Evolutionary conservation across 2,888 invertebrate species (phyloP), one percentile per base, ranked within the genome.

Genomic region (Rugalucina vietnamica): DNA sequence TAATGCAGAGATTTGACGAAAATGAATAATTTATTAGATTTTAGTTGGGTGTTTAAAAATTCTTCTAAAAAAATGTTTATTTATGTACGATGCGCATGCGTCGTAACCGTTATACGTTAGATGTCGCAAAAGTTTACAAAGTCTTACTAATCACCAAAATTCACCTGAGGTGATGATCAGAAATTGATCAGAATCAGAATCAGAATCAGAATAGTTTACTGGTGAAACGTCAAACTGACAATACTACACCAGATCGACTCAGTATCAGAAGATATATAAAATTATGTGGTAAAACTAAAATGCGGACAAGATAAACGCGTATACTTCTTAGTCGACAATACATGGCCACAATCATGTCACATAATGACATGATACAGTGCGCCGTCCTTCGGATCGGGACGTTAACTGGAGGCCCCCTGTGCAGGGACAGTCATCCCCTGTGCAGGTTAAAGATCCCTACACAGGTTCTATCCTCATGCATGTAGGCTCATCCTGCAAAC

Each of bases 51-150:
- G 24, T 18, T 65, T 65, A 18, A 65, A 65, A 65, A 24, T 2
- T 18, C 1, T 34, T 34, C 34, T 34, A 27, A 65, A 65, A 60
- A 65, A 65, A 65, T 65, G 65, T 65, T 65, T 65, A 65, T 77
- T 74, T 72, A 37, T 32, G 18, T 8, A 8, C 5, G 65, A 12
- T 80, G 86, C 86, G 86, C 86, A 87, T 82, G 86, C 86, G 86
- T 70, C 75, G 65, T 74, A 10, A 5, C 32, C 65, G 4, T 34
- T 65, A 34, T 65, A n/a, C 34, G 65, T 21, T 34, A 65, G 34
- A 18, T 65, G 86, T 82, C 79, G 82, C 76, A 84, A 84, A 84
- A 77, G 86, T 83, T 83, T 71, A 86, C 83, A 85, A 85, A 49
- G 74, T 27, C 18, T 18, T 8, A 43, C 43, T 43, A 43, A 43